Percentiles rank a stretch among this genome's conserved stretches.
phyloP scores from a whole-genome alignment of 2,797 vertebrate species.

The Rallus crepitans region DNA sequence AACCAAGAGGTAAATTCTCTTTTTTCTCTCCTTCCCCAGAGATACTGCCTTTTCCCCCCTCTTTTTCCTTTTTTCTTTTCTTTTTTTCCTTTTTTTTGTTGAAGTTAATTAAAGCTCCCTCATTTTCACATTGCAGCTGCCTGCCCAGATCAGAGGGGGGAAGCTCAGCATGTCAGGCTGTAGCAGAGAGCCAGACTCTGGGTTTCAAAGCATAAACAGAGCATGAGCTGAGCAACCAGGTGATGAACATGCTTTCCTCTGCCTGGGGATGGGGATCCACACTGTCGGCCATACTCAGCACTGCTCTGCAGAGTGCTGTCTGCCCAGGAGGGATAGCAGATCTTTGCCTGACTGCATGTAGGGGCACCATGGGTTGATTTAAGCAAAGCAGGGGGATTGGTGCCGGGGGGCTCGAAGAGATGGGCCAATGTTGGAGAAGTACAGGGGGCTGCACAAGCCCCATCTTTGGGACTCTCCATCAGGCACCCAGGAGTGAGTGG shows the following conservation, averaged over 20 bases:
- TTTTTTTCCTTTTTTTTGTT: no score
- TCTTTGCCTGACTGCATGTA: not conserved
- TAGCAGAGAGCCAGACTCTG: not conserved
- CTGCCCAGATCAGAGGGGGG: not conserved
- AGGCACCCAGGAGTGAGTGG: not conserved
- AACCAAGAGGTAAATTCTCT: not conserved
- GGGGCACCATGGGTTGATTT: not conserved
- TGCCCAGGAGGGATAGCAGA: not conserved
- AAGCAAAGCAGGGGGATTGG: not conserved
- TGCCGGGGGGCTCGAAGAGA: not conserved
- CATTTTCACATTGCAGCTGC: not conserved
- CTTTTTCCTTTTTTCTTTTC: not conserved
- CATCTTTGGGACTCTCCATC: no score
- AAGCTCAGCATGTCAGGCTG: not conserved
- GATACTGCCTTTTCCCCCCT: not conserved
- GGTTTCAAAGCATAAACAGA: not conserved
- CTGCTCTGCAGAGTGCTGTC: not conserved
- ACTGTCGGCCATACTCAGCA: rapidly evolving
- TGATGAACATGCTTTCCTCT: not conserved
- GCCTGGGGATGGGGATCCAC: not conserved
- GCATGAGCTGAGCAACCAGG: not conserved
- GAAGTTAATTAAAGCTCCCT: not conserved
- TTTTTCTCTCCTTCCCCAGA: not conserved
- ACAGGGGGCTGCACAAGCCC: not conserved
- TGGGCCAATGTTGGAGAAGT: not conserved